phyloP scores from a whole-genome alignment of 1,140 invertebrate genomes.

The Bombus waltoni region DNA sequence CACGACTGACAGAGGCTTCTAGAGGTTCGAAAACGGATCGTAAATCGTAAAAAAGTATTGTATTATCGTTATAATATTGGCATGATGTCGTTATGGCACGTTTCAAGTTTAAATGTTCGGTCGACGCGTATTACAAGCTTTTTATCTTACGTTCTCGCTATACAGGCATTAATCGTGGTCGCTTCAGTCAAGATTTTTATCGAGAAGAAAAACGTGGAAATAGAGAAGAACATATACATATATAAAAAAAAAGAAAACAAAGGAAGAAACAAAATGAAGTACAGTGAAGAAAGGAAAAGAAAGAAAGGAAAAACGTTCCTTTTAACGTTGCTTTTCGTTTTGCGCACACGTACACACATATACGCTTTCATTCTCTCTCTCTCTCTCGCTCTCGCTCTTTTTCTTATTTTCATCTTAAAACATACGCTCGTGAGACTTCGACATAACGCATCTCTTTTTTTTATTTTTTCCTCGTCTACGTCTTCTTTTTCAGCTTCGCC shows the following conservation, averaged over 20 bases:
- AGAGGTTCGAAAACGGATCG: conserved; percentile 65
- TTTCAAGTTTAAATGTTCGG: conserved; percentile 77
- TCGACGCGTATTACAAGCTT: conserved; percentile 74
- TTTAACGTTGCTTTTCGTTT: conserved; percentile 8
- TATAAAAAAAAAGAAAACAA: not conserved
- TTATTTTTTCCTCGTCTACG: conserved; percentile 36
- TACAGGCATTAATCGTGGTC: conserved; percentile 69
- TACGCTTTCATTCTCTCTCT: not conserved
- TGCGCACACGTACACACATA: not conserved
- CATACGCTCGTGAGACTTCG: conserved; percentile 21
- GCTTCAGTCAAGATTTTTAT: conserved; percentile 45
- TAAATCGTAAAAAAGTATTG: conserved; percentile 75
- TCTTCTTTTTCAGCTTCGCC: conserved; percentile 25
- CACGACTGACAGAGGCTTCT: conserved; percentile 68
- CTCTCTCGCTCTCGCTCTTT: no score
- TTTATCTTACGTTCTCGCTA: conserved; percentile 65
- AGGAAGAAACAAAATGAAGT: not conserved
- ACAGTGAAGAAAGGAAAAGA: conserved; percentile 2
- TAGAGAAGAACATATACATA: not conserved
- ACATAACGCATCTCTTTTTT: conserved; percentile 1
- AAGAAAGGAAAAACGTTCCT: not conserved
- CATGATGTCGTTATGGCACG: conserved; percentile 81
- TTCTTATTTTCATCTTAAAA: not conserved
- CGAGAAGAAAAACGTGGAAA: conserved; percentile 15
- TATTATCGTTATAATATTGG: conserved; percentile 79